Evolutionary conservation across 1,140 invertebrate genomes (phyloP).

Genomic region (Amphibalanus amphitrite): DNA sequence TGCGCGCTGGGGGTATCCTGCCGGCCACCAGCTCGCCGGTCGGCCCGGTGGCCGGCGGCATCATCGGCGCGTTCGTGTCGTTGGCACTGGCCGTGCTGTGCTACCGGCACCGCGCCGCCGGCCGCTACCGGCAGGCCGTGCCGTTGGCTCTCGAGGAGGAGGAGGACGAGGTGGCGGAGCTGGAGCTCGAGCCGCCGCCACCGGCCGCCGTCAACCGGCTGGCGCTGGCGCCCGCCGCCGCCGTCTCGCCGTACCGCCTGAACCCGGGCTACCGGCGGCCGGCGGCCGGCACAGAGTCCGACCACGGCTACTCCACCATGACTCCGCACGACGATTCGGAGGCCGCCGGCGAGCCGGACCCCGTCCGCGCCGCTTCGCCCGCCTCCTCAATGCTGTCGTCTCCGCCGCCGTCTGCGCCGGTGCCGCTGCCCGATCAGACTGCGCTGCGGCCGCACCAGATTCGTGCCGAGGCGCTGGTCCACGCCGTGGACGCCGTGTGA

Average conservation of each 20-base stretch:
- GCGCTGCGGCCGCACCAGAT: neutral
- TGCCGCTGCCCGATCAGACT: too few species aligned
- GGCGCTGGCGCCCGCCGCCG: conserved; percentile 29
- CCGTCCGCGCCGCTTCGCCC: conserved; percentile 18
- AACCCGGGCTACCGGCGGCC: conserved; percentile 59
- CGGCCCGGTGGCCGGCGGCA: conserved; percentile 42
- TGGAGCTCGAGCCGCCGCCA: neutral
- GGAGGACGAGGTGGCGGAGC: neutral
- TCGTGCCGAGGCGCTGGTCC: neutral
- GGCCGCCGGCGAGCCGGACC: neutral
- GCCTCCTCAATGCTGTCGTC: conserved; percentile 21
- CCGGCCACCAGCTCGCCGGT: conserved; percentile 37
- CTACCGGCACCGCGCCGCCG: conserved; percentile 35
- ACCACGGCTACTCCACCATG: conserved; percentile 91
- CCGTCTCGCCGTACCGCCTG: conserved; percentile 71
- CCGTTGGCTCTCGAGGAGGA: neutral
- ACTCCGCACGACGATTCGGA: conserved; percentile 76
- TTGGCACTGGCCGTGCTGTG: conserved; percentile 42
- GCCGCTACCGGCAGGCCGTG: conserved; percentile 8
- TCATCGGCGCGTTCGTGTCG: conserved; percentile 40
- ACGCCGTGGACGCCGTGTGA: neutral
- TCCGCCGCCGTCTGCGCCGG: conserved; percentile 6
- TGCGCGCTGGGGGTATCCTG: conserved; percentile 25
- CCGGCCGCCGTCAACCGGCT: neutral
- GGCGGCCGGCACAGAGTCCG: conserved; percentile 52